These are phyloP conservation scores for Cantharis lateralis DNA, from an alignment of 2,888 invertebrate species.

Conservation along the genomic window DNA sequence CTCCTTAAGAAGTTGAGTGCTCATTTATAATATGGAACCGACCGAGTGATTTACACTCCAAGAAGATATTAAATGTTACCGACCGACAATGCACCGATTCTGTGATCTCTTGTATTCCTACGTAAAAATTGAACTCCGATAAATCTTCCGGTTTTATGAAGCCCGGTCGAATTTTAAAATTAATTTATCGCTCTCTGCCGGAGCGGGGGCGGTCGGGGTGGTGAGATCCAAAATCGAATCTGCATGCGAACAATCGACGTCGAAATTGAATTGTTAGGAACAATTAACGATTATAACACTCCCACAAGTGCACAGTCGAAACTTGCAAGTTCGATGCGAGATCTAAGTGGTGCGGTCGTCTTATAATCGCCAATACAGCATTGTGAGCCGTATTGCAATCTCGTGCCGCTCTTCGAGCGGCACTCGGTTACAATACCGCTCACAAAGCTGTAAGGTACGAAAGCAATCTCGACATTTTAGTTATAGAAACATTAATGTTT, in stretches of 20 bases:
- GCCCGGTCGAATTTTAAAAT: background rate
- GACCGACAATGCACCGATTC: slow-evolving; percentile 25
- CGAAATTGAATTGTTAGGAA: background rate
- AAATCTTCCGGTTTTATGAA: background rate
- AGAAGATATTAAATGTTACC: slow-evolving; percentile 31
- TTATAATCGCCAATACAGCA: too few species aligned
- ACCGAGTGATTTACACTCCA: slow-evolving; percentile 45
- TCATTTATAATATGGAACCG: slow-evolving; percentile 46
- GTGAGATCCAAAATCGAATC: background rate
- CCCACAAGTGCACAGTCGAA: too few species aligned
- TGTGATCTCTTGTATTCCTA: slow-evolving; percentile 13
- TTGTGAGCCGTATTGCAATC: too few species aligned
- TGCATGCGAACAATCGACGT: background rate
- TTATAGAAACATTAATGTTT: slow-evolving; percentile 31
- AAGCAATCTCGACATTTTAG: slow-evolving; percentile 14
- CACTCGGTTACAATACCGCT: too few species aligned
- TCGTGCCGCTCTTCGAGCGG: too few species aligned
- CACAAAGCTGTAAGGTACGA: too few species aligned
- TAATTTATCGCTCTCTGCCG: background rate
- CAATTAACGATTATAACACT: too few species aligned
- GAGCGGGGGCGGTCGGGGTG: background rate
- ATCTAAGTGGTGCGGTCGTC: too few species aligned
- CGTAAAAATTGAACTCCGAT: slow-evolving; percentile 3
- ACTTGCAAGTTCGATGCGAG: too few species aligned
- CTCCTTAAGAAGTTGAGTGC: slow-evolving; percentile 46